phyloP scores from a whole-genome alignment of 2,888 invertebrate species.

The Eupeodes latifasciatus region DNA sequence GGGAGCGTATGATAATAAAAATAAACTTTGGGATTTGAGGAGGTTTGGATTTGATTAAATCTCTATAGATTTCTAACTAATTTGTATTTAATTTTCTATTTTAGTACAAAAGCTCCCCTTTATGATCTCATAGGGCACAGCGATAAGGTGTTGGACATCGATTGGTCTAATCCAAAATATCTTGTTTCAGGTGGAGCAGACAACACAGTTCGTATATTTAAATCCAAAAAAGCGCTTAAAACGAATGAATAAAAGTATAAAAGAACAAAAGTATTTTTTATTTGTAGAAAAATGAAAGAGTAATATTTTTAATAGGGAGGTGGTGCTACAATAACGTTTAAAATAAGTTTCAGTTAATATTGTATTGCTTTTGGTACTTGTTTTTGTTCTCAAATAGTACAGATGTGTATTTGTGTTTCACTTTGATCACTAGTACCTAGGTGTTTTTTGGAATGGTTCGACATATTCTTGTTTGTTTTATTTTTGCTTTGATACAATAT shows the following conservation, averaged over 20 bases:
- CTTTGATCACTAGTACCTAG: no score
- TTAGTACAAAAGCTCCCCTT: slow-evolving; percentile 94
- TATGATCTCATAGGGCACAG: slow-evolving; percentile 97
- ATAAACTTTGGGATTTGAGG: slow-evolving; percentile 98
- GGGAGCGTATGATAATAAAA: slow-evolving; percentile 94
- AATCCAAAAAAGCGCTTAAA: slow-evolving; percentile 84
- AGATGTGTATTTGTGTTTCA: no score
- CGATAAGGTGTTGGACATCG: slow-evolving; percentile 95
- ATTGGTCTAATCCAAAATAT: slow-evolving; percentile 95
- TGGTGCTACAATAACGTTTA: no score
- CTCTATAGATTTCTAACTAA: neutral
- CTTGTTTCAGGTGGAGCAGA: slow-evolving; percentile 97
- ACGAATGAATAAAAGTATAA: slow-evolving; percentile 12
- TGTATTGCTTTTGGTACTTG: no score
- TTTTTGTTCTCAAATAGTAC: no score
- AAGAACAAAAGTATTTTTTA: slow-evolving; percentile 4
- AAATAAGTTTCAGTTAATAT: no score
- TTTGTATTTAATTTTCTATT: slow-evolving; percentile 78
- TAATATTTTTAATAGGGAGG: no score
- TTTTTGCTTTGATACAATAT: no score
- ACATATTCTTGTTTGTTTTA: no score
- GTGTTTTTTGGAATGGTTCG: no score
- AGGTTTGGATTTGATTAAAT: slow-evolving; percentile 85
- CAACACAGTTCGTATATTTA: slow-evolving; percentile 95
- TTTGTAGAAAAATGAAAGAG: no score